These are phyloP conservation scores for Nyctibius grandis DNA, from an alignment of 2,797 vertebrate species.

Conservation along the genomic window DNA sequence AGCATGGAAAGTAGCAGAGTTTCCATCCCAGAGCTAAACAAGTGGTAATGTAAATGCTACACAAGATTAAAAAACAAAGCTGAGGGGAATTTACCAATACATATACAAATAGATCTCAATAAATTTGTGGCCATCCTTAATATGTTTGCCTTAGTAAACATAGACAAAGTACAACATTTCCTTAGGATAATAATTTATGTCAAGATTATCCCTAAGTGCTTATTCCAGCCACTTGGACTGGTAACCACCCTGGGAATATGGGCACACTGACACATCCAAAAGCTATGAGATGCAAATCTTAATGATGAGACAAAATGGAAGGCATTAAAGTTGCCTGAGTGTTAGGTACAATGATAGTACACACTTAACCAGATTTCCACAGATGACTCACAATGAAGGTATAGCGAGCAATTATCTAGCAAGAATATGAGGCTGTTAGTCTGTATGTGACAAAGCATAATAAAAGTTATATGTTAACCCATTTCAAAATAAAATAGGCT, in stretches of 20 bases:
- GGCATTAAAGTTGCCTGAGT: neutral
- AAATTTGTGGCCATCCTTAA: neutral
- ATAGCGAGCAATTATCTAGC: neutral
- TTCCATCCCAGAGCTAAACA: neutral
- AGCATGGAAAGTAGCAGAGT: neutral
- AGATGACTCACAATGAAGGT: neutral
- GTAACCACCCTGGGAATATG: accelerated
- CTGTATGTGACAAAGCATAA: neutral
- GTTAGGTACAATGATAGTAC: neutral
- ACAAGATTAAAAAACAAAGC: neutral
- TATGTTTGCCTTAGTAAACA: neutral
- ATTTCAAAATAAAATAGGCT: neutral
- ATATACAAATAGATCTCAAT: neutral
- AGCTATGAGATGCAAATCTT: neutral
- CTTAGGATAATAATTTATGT: neutral
- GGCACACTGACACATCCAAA: neutral
- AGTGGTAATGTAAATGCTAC: neutral
- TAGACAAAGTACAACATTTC: neutral
- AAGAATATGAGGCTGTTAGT: neutral
- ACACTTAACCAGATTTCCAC: neutral
- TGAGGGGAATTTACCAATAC: neutral
- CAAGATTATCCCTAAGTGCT: neutral
- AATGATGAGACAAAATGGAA: neutral
- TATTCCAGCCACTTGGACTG: neutral
- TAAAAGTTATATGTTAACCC: neutral